Evolutionary conservation across 2,113 vertebrate species (phyloP).

Genomic region (Cairina moschata): DNA sequence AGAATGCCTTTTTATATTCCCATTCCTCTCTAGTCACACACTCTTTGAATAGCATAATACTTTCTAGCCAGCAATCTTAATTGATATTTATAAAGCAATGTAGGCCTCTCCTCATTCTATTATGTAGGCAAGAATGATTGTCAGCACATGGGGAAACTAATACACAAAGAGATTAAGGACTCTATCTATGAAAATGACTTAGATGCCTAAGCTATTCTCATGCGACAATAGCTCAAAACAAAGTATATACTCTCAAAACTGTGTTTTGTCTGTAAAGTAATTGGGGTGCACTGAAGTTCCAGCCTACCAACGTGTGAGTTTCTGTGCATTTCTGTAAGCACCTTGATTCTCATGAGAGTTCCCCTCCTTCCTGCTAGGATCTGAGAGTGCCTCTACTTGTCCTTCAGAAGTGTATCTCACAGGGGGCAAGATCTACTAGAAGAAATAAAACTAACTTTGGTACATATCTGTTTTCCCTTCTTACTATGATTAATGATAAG

Average conservation of each 20-base stretch:
- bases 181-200: neutral
- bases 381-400: neutral
- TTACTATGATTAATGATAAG: neutral
- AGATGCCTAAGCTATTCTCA: neutral
- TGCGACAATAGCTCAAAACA: neutral
- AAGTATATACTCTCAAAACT: neutral
- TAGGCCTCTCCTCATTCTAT: neutral
- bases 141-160: neutral
- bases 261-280: neutral
- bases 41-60: neutral
- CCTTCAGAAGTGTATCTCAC: neutral
- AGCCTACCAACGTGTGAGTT: neutral
- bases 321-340: neutral
- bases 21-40: neutral
- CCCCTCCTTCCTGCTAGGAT: neutral
- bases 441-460: neutral
- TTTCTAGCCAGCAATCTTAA: neutral
- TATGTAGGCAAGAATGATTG: neutral
- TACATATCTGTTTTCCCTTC: neutral
- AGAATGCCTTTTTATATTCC: neutral
- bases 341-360: neutral
- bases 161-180: neutral
- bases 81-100: neutral
- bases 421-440: neutral
- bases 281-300: neutral